Conservation (phyloP, 2,797 vertebrate genomes). For the Gallinago nigripennis region DNA sequence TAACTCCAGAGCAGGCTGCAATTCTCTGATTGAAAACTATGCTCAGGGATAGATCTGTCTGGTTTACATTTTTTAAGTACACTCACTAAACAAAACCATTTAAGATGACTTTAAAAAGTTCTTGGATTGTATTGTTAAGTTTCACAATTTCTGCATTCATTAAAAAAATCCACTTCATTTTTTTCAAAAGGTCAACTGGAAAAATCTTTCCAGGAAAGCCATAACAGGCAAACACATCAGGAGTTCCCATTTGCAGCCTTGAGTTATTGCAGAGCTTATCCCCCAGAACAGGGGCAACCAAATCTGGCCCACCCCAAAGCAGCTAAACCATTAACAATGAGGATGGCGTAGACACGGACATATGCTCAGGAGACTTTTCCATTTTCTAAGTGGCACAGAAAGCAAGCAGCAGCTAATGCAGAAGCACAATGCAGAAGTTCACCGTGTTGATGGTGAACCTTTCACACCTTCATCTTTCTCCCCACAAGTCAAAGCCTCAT, state of each 20-base stretch:
- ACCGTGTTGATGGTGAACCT: rapidly evolving
- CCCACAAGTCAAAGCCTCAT: rapidly evolving
- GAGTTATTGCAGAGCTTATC: rapidly evolving
- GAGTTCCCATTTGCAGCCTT: not conserved
- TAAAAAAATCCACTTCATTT: not conserved
- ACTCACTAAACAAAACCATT: not conserved
- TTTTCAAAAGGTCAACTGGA: not conserved
- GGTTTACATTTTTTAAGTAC: not conserved
- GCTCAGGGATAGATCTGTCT: not conserved
- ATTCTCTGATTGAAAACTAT: not conserved
- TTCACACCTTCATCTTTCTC: not conserved
- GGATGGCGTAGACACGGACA: rapidly evolving
- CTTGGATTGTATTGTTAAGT: not conserved
- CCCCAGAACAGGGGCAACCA: not conserved
- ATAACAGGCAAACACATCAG: not conserved
- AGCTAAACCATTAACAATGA: rapidly evolving
- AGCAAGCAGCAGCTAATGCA: rapidly evolving
- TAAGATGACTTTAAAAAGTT: not conserved
- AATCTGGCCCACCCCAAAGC: not conserved
- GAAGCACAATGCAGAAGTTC: not conserved
- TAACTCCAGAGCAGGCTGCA: not conserved
- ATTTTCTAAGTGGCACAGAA: not conserved
- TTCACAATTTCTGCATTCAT: not conserved
- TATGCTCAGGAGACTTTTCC: not conserved
- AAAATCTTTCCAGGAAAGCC: conserved; percentile 40